Percentiles rank a stretch among this genome's conserved stretches.
Evolutionary conservation across 2,797 vertebrate species (phyloP).

Genomic region (Malurus leucopterus): DNA sequence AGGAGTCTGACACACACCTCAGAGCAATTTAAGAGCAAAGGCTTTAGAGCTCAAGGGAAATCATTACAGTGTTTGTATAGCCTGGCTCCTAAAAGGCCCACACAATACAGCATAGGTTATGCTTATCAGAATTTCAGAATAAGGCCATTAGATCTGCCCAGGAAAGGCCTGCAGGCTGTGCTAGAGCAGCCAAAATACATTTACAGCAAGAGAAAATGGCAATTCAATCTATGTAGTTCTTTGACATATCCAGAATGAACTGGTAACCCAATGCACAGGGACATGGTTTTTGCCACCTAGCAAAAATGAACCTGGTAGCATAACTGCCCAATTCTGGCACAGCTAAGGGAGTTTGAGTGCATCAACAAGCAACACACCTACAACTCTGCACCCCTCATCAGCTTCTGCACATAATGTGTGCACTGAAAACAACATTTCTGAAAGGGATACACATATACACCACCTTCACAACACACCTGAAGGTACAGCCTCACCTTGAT

Average conservation of each 20-base stretch:
- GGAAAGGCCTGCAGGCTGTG: neutral
- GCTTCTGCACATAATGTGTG: neutral
- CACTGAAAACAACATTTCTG: neutral
- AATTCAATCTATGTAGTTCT: neutral
- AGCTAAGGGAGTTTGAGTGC: neutral
- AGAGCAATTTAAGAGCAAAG: neutral
- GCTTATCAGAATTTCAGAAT: neutral
- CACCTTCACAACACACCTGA: neutral
- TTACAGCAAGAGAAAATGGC: neutral
- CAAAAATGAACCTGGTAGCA: neutral
- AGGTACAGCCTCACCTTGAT: neutral
- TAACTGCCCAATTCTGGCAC: neutral
- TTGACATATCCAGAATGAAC: neutral
- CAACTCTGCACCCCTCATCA: neutral
- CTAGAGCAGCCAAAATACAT: neutral
- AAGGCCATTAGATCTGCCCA: neutral
- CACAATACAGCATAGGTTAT: neutral
- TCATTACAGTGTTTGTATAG: neutral
- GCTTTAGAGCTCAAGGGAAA: neutral
- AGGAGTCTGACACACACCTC: neutral
- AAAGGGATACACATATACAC: neutral
- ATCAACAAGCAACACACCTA: neutral
- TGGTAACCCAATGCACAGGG: neutral
- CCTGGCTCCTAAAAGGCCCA: neutral
- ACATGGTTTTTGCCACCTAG: neutral